Evolutionary conservation across 2,113 vertebrate species (phyloP), one percentile per base, ranked within the genome.

Genomic region (Syngnathoides biaculeatus): DNA sequence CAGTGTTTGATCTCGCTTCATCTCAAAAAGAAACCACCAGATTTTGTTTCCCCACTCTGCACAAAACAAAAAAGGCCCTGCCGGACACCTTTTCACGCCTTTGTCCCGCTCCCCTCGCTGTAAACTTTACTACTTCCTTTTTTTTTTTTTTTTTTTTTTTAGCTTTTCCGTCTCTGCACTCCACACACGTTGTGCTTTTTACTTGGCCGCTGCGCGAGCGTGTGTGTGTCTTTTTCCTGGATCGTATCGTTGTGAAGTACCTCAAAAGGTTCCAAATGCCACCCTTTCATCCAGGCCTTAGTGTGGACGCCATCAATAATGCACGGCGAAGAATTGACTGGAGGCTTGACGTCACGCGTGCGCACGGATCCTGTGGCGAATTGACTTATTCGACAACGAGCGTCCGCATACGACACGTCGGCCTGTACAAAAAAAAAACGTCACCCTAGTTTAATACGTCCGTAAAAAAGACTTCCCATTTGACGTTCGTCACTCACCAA

Each of bases 201-300:
- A 15, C 22, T 56, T 4, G 22, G 39, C 22, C 67, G 47, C 39
- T 67, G 56, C 26, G 19, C n/a, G n/a, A n/a, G n/a, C n/a, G n/a
- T n/a, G n/a, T 45, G 67, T 63, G 53, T 72, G 60, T 73, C 48
- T 59, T 35, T 70, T 24, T 83, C 70, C 70, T 24, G 67, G 69
- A 71, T 68, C 56, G 72, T 75, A 85, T 84, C 65, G 66, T 64
- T 63, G 72, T 78, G 73, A 80, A 83, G 77, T 71, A 84, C 72
- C 72, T 69, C 64, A 76, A 56, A 74, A 75, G 78, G 39, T 45
- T 8, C 2, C 58, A 50, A 50, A 50, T 9, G 14, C 35, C 39
- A 67, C 77, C 84, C 78, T 77, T 85, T 79, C 77, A 50, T 50
- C 11, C 83, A 85, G 68, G 30, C 50, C n/a, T 73, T 7, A 6